A percentile compares a stretch with the other conserved stretches of the same genome.
phyloP scores from a whole-genome alignment of 1,140 invertebrate genomes.

The Papilio glaucus region DNA sequence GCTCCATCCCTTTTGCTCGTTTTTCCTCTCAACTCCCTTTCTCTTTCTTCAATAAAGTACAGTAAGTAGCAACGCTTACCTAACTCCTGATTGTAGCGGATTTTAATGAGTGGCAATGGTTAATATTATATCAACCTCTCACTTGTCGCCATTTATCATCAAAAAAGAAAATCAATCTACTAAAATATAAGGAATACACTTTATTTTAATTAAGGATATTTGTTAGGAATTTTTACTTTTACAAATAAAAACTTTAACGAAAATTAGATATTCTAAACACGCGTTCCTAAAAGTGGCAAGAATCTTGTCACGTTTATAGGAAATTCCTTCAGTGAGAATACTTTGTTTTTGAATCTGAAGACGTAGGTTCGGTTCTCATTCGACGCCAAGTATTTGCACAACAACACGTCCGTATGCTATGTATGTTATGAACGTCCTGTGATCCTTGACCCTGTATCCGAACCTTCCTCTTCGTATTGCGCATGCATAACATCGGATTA shows the following conservation, averaged over 20 bases:
- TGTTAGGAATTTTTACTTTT: not conserved
- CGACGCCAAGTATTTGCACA: not conserved
- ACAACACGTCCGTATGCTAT: not conserved
- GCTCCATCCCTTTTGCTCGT: too few relatives aligned
- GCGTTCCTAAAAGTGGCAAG: not conserved
- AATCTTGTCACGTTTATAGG: slow-evolving; percentile 16
- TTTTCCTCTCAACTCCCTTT: too few relatives aligned
- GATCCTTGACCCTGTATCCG: slow-evolving; percentile 17
- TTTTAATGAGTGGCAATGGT: too few relatives aligned
- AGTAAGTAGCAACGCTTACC: too few relatives aligned
- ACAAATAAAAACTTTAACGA: not conserved
- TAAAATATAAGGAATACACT: too few relatives aligned
- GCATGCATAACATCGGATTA: slow-evolving; percentile 16
- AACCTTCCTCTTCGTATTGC: not conserved
- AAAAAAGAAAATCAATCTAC: too few relatives aligned
- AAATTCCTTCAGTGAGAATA: slow-evolving; percentile 14
- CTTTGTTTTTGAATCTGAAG: not conserved
- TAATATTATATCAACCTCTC: too few relatives aligned
- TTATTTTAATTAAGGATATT: too few relatives aligned
- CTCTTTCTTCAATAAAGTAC: too few relatives aligned
- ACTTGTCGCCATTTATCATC: too few relatives aligned
- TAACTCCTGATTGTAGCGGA: too few relatives aligned
- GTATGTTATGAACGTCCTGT: too few relatives aligned
- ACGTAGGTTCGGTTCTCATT: not conserved
- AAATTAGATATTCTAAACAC: slow-evolving; percentile 2